These are phyloP conservation scores for Taxidea taxus DNA, from an alignment of 2,113 vertebrate genomes.

Conservation along the genomic window DNA sequence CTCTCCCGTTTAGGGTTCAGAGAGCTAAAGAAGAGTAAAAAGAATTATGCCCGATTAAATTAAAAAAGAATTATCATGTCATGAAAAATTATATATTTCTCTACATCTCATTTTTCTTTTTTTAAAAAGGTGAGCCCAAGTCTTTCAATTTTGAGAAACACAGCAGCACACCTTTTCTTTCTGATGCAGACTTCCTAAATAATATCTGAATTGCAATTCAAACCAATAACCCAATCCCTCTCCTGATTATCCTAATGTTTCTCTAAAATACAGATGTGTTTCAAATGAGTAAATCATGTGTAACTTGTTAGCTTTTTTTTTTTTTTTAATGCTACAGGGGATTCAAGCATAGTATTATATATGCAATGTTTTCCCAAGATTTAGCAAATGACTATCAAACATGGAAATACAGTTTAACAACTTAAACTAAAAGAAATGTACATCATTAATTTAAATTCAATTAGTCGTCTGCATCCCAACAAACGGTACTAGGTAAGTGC, in stretches of 20 bases:
- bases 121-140: neutral
- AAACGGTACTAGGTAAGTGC: neutral
- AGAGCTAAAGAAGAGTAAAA: neutral
- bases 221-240: constrained; percentile 11
- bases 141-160: constrained; percentile 6
- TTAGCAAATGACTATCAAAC: constrained; percentile 76
- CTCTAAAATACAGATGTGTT: constrained; percentile 63
- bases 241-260: constrained; percentile 48
- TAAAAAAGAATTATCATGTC: neutral
- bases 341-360: constrained; percentile 64
- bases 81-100: neutral
- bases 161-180: neutral
- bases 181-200: constrained; percentile 1
- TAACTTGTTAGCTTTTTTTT: constrained; percentile 55
- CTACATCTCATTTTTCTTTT: neutral
- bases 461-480: constrained; percentile 58
- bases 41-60: constrained; percentile 8
- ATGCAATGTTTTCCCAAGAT: constrained; percentile 72
- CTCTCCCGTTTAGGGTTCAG: constrained; percentile 16
- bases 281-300: constrained; percentile 59
- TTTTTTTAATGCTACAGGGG: constrained; percentile 52
- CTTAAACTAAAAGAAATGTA: constrained; percentile 66
- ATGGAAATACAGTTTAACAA: constrained; percentile 69
- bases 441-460: constrained; percentile 74
- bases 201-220: constrained; percentile 40